phyloP scores from a whole-genome alignment of 2,797 vertebrate species.

The Cuculus canorus region DNA sequence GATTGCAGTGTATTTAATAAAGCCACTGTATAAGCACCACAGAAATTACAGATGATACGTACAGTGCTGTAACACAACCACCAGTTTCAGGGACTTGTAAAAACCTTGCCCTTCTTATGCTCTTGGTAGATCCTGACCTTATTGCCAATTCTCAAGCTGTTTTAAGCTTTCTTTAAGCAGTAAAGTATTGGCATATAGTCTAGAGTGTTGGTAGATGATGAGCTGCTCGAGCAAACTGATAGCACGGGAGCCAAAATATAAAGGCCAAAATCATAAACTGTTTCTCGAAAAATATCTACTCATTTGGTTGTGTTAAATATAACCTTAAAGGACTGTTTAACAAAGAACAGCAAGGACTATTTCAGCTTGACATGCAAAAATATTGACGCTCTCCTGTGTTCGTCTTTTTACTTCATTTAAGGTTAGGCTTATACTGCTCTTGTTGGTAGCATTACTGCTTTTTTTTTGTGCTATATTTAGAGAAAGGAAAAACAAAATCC shows the following conservation, averaged over 20 bases:
- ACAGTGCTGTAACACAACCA: not conserved
- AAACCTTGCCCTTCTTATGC: not conserved
- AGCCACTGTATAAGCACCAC: not conserved
- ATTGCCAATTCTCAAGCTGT: not conserved
- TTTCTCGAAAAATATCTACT: constrained; percentile 41
- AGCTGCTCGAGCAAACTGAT: constrained; percentile 32
- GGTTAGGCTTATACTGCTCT: not conserved
- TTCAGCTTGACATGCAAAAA: not conserved
- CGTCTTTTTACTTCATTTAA: not conserved
- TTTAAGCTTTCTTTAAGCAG: not conserved
- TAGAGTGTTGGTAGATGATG: constrained; percentile 4
- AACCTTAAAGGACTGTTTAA: constrained; percentile 26
- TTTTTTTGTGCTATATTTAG: not conserved
- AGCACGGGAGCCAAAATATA: constrained; percentile 18
- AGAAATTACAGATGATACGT: not conserved
- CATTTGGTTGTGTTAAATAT: constrained; percentile 22
- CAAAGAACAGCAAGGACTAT: not conserved
- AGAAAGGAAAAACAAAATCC: not conserved
- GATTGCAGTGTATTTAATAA: not conserved
- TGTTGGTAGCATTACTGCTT: not conserved
- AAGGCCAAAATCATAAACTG: constrained; percentile 51
- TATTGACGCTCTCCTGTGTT: not conserved
- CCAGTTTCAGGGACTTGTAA: not conserved
- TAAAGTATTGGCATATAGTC: not conserved
- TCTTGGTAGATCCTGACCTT: constrained; percentile 35